These are phyloP conservation scores for Cyaniris semiargus DNA, from an alignment of 2,888 invertebrate species.

Conservation along the genomic window DNA sequence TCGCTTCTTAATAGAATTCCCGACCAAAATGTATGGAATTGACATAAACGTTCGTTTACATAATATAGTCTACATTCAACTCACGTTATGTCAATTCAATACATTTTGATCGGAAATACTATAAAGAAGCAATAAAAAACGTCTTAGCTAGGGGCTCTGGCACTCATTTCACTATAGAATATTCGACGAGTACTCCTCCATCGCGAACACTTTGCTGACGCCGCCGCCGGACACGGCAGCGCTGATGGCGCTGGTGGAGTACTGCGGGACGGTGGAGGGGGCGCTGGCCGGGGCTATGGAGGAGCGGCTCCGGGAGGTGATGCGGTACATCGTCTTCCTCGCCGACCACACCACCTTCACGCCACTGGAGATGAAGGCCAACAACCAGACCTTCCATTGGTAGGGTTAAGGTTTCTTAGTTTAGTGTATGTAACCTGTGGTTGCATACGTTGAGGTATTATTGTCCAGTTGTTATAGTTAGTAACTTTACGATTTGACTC, in stretches of 20 bases:
- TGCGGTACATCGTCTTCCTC: constrained; percentile 89
- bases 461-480: not conserved
- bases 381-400: constrained; percentile 94
- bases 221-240: constrained; percentile 92
- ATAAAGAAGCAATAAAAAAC: too few relatives aligned
- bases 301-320: constrained; percentile 83
- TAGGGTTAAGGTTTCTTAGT: constrained; percentile 45
- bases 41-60: too few relatives aligned
- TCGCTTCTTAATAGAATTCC: too few relatives aligned
- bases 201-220: constrained; percentile 88
- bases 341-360: constrained; percentile 90
- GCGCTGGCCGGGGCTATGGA: constrained; percentile 87
- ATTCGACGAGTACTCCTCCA: constrained; percentile 90
- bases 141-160: too few relatives aligned
- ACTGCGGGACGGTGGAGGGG: constrained; percentile 87
- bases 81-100: too few relatives aligned
- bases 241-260: constrained; percentile 90
- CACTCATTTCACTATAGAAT: constrained; percentile 74
- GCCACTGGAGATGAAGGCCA: constrained; percentile 92
- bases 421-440: constrained; percentile 5
- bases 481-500: not conserved
- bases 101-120: too few relatives aligned
- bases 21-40: too few relatives aligned
- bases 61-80: too few relatives aligned
- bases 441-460: not conserved